These are phyloP conservation scores for Serrognathus titanus DNA, from an alignment of 2,888 invertebrate species.

Conservation along the genomic window DNA sequence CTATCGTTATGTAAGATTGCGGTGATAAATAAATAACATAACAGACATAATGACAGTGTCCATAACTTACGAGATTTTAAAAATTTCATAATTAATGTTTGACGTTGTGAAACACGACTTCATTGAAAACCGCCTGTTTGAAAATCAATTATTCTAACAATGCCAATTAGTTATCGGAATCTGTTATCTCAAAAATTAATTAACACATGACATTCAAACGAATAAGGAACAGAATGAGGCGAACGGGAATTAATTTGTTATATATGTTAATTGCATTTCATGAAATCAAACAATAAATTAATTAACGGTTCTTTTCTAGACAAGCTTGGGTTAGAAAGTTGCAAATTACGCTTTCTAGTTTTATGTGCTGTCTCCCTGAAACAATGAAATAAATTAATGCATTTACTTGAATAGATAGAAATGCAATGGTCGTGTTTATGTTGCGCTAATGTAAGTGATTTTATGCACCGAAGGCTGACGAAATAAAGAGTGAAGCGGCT, in stretches of 20 bases:
- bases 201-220: conserved; percentile 20
- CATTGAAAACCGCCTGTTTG: conserved; percentile 1
- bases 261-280: conserved; percentile 14
- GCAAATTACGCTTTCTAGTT: no score
- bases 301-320: no score
- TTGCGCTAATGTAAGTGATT: no score
- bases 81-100: conserved; percentile 1
- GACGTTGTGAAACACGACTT: conserved; percentile 3
- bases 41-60: not conserved
- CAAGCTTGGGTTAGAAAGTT: no score
- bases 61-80: not conserved
- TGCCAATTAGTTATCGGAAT: conserved; percentile 18
- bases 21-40: not conserved
- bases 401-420: no score
- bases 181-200: conserved; percentile 20
- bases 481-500: no score
- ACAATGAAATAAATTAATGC: no score
- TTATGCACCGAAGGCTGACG: no score
- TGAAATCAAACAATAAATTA: no score
- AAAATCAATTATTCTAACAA: conserved; percentile 20
- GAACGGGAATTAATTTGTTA: conserved; percentile 17
- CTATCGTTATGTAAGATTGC: conserved; percentile 1
- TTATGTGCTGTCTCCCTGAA: no score
- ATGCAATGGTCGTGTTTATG: no score
- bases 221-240: conserved; percentile 14